Percentiles rank a stretch among this genome's conserved stretches.
Conservation (phyloP, 2,888 invertebrate species). For the Nephrotoma flavescens region DNA sequence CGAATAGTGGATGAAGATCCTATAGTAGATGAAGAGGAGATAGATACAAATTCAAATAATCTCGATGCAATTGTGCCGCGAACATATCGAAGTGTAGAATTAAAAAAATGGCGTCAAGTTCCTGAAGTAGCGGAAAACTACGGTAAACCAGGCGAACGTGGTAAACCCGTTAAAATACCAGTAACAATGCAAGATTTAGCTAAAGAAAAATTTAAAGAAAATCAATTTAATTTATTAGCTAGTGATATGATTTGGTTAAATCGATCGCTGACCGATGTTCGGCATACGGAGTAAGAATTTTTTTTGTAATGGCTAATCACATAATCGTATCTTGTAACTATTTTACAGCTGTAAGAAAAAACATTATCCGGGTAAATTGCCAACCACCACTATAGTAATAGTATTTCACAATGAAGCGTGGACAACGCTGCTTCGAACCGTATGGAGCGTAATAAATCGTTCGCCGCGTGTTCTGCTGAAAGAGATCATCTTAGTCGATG, state of each 20-base stretch:
- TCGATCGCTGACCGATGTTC: slow-evolving; percentile 84
- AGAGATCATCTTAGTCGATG: slow-evolving; percentile 95
- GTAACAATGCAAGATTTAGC: slow-evolving; percentile 72
- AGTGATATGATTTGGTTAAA: slow-evolving; percentile 96
- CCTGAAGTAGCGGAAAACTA: slow-evolving; percentile 49
- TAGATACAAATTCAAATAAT: slow-evolving; percentile 29
- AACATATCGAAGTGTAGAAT: slow-evolving; percentile 30
- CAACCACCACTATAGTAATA: slow-evolving; percentile 91
- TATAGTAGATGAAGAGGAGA: slow-evolving; percentile 31
- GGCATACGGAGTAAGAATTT: slow-evolving; percentile 61
- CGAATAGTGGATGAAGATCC: slow-evolving; percentile 21
- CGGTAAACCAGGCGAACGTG: slow-evolving; percentile 80
- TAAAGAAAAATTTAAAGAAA: slow-evolving; percentile 92
- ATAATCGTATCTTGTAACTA: slow-evolving; percentile 14
- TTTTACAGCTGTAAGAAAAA: slow-evolving; percentile 59
- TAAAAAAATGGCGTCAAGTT: slow-evolving; percentile 60
- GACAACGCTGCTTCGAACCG: slow-evolving; percentile 88
- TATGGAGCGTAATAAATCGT: slow-evolving; percentile 92
- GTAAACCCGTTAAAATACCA: slow-evolving; percentile 79
- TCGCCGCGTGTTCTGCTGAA: slow-evolving; percentile 76
- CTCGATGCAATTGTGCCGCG: slow-evolving; percentile 25
- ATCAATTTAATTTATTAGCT: slow-evolving; percentile 96
- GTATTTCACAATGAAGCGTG: slow-evolving; percentile 99
- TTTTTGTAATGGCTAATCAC: slow-evolving; percentile 6
- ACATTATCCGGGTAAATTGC: slow-evolving; percentile 60